phyloP scores from a whole-genome alignment of 1,140 invertebrate genomes.

The Antheraea mylitta region DNA sequence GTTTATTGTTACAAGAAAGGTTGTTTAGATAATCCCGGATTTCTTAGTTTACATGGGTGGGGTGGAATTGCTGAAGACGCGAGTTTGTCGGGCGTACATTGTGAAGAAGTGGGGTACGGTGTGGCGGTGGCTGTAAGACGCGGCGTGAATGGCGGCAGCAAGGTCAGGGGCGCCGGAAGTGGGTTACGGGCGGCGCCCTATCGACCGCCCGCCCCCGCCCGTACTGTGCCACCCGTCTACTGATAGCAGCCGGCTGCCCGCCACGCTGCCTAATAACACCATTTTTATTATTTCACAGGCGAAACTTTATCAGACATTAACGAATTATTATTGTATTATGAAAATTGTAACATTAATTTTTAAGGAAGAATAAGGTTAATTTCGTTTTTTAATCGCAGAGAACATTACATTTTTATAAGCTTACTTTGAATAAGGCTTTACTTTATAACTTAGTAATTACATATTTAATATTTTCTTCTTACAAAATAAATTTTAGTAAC shows the following conservation, averaged over 20 bases:
- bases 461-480: too few relatives aligned
- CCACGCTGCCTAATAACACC: constrained; percentile 29
- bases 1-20: neutral
- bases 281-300: constrained; percentile 21
- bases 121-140: constrained; percentile 43
- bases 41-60: constrained; percentile 3
- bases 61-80: neutral
- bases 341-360: too few relatives aligned
- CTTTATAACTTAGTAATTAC: too few relatives aligned
- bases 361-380: too few relatives aligned
- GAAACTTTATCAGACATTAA: too few relatives aligned
- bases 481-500: too few relatives aligned
- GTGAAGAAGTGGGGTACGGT: constrained; percentile 1
- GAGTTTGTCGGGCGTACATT: neutral
- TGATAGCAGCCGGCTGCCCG: constrained; percentile 15
- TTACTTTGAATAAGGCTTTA: too few relatives aligned
- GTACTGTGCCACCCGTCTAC: constrained; percentile 8
- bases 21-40: neutral
- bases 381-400: too few relatives aligned
- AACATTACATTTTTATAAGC: too few relatives aligned
- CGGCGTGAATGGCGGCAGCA: constrained; percentile 71
- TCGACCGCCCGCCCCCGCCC: constrained; percentile 48
- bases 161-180: constrained; percentile 75
- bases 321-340: too few relatives aligned
- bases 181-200: constrained; percentile 74